Base-by-base conservation (phyloP, 2,888 invertebrate genomes). In the Halictus quadricinctus region DNA sequence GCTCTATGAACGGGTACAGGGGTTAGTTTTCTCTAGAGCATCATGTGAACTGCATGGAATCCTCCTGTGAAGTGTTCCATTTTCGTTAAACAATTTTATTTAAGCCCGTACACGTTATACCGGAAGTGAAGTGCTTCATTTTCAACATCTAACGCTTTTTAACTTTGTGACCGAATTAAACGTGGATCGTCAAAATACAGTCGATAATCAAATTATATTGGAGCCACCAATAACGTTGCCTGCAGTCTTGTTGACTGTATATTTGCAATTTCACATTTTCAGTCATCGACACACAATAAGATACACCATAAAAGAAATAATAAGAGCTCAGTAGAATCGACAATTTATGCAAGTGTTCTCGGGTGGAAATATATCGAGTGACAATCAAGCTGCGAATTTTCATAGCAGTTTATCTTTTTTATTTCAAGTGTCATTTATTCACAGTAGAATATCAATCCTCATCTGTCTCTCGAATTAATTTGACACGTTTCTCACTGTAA, bases 11-110 rank as follows among this genome's bases (percentile, higher is more conserved):
- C 69, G 79, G 83, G 77, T 73, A 73, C 75, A 72, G 69, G 88
- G 88, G 86, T 90, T 87, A 90, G 90, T 90, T 90, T 81, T 83
- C 84, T 88, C 69, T 80, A 83, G 84, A 82, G 73, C 84, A 80
- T 72, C 72, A 74, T 25, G 75, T 60, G 70, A 80, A 76, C 58
- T 75, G 72, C 85, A 86, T 48, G 86, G 76, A 36, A 76, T 46
- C 66, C 29, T 50, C 29, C 21, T 76, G 87, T 81, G 82, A 50
- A 70, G 76, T 88, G 80, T 46, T 77, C 41, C 1, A 36, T 66
- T 21, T 29, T 36, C 29, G 60, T 64, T 29, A 8, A 64, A 64
- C 29, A 15, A 18, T 15, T 64, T 29, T 18, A 29, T 29, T 1
- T 0, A 15, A 64, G 2, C 2, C 7, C 2, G 29, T 64, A 64